Evolutionary conservation across 2,888 invertebrate species (phyloP).

Genomic region (Ramazzottius varieornatus): DNA sequence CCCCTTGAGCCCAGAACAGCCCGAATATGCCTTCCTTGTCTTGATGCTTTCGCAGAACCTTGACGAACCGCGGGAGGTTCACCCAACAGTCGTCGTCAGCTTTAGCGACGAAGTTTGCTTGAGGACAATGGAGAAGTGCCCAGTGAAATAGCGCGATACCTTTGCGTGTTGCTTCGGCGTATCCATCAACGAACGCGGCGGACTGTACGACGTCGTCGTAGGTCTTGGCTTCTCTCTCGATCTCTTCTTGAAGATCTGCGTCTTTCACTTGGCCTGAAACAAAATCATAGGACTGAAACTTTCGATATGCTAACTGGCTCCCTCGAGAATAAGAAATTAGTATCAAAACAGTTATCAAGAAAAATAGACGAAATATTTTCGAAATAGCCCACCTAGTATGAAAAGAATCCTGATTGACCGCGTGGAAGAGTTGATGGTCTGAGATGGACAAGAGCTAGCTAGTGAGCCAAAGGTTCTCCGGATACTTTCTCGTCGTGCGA

Average conservation of each 20-base stretch:
- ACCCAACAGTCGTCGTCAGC: not conserved
- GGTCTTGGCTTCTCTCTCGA: not conserved
- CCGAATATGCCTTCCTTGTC: not conserved
- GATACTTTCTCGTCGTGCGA: not conserved
- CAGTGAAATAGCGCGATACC: not conserved
- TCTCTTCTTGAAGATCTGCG: not conserved
- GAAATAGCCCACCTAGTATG: too few relatives aligned
- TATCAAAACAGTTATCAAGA: too few relatives aligned
- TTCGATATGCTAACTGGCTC: too few relatives aligned
- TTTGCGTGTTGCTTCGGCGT: not conserved
- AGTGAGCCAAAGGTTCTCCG: not conserved
- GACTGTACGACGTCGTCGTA: not conserved
- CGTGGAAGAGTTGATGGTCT: too few relatives aligned
- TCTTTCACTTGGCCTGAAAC: not conserved
- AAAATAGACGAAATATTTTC: too few relatives aligned
- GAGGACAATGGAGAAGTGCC: not conserved
- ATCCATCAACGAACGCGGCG: not conserved
- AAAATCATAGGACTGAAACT: too few relatives aligned
- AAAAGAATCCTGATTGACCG: not conserved
- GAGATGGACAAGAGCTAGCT: not conserved
- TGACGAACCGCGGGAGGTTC: not conserved
- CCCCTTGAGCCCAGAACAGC: not conserved
- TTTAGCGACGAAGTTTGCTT: not conserved
- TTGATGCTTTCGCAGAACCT: not conserved
- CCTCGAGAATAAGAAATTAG: too few relatives aligned